Base-by-base conservation (phyloP, 2,888 invertebrate genomes). In the Deilephila elpenor region DNA sequence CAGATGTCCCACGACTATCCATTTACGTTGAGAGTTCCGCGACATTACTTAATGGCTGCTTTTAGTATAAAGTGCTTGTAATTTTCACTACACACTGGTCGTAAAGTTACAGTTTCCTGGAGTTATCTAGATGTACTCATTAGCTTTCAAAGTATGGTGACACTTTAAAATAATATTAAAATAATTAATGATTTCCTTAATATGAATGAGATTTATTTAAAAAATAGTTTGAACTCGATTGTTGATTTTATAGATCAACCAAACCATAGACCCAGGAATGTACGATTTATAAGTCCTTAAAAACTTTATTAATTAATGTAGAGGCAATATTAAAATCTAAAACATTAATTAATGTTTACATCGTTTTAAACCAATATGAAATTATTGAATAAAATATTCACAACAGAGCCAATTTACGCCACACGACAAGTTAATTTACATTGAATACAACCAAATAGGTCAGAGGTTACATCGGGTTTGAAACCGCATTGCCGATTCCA, bases 41-140 rank as follows among this genome's bases (percentile, higher is more conserved):
- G 17, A 51, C 51, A 51, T 62, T 37, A 62, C 17, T 44, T 67
- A 67, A 67, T 51, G 64, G 37, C 20, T 64, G 44, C 67, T 51
- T 67, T 67, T 44, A 67, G 72, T 51, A 67, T 25, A 44, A 67
- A 44, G 44, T 67, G 5, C 25, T 25, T 25, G 44, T 67, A 51
- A 51, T 67, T 67, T 25, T 2, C 25, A 51, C 67, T 14, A 67
- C 67, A 51, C 25, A 64, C 14, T 37, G 5, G 5, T 20, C 20
- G 25, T 44, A 44, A 44, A 14, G 20, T n/a, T 56, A 44, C 11
- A 56, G 56, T 56, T 56, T 56, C 56, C n/a, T 56, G 19, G 6
- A 7, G 56, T 56, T n/a, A 56, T 56, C 56, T 56, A n/a, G 17
- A 56, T 56, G n/a, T 19, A n/a, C n/a, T n/a, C 56, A 56, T 56